A percentile compares a stretch with the other conserved stretches of the same genome.
These are phyloP conservation scores for Amphiura filiformis DNA, from an alignment of 35 echinoderm and acorn worm species.

Conservation along the genomic window DNA sequence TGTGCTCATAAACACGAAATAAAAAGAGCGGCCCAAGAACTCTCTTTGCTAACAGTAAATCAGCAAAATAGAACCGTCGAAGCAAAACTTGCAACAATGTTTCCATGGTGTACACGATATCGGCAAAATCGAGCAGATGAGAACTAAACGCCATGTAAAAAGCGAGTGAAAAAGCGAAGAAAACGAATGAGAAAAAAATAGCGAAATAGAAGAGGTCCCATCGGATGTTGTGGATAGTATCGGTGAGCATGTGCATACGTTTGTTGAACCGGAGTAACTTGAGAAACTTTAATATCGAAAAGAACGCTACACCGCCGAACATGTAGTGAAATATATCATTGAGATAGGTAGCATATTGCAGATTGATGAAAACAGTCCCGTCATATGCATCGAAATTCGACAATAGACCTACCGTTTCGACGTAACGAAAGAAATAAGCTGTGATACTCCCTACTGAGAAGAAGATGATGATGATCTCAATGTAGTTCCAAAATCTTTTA, in stretches of 20 bases:
- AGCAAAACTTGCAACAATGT: conserved; percentile 55
- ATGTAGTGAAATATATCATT: conserved; percentile 89
- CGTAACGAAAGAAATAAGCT: conserved; percentile 83
- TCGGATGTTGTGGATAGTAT: conserved; percentile 60
- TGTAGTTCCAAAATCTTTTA: conserved; percentile 79
- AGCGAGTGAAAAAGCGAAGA: conserved; percentile 75
- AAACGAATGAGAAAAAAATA: conserved; percentile 84
- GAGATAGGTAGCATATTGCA: conserved; percentile 93
- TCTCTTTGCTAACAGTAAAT: conserved; percentile 22
- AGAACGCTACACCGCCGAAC: conserved; percentile 68
- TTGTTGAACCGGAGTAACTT: conserved; percentile 87
- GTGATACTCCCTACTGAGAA: conserved; percentile 67
- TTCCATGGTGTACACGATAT: conserved; percentile 85
- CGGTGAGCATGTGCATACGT: conserved; percentile 76
- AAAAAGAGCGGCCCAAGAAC: conserved; percentile 64
- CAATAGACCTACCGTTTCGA: conserved; percentile 47
- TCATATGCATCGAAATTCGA: conserved; percentile 18
- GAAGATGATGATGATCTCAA: conserved; percentile 63
- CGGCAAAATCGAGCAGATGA: conserved; percentile 60
- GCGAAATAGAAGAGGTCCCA: conserved; percentile 86
- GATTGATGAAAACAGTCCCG: conserved; percentile 63
- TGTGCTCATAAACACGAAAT: conserved; percentile 75
- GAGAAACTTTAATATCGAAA: conserved; percentile 80
- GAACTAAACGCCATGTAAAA: conserved; percentile 67
- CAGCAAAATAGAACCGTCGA: conserved; percentile 67